phyloP scores from a whole-genome alignment of 1,140 invertebrate genomes.

The Grapholita molesta region DNA sequence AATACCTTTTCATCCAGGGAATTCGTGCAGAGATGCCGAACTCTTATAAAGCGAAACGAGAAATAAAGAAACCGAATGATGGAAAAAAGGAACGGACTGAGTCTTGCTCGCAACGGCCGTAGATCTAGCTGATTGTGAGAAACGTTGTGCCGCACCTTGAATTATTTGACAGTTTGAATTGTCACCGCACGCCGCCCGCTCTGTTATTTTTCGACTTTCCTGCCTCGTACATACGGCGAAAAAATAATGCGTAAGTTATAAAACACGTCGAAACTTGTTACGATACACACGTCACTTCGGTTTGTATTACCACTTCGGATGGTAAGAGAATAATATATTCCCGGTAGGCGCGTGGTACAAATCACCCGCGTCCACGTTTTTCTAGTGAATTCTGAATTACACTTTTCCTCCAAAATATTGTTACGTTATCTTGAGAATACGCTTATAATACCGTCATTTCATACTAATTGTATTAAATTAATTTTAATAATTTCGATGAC shows the following conservation, averaged over 20 bases:
- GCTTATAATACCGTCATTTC: too few species aligned
- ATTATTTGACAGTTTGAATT: constrained; percentile 73
- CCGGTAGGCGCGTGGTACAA: neutral
- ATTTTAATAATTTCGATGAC: constrained; percentile 23
- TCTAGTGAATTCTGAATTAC: neutral
- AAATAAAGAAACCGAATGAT: constrained; percentile 68
- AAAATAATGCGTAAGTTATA: constrained; percentile 49
- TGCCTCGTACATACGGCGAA: constrained; percentile 28
- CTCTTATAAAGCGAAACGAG: constrained; percentile 64
- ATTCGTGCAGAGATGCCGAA: constrained; percentile 64
- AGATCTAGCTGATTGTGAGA: constrained; percentile 73
- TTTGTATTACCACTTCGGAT: constrained; percentile 16
- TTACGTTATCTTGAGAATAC: too few species aligned
- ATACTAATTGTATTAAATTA: too few species aligned
- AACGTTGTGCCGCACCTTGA: constrained; percentile 63
- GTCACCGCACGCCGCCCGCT: constrained; percentile 52
- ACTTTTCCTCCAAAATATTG: neutral
- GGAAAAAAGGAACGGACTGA: constrained; percentile 52
- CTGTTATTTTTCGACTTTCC: constrained; percentile 54
- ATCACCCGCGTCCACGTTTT: neutral
- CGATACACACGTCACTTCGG: neutral
- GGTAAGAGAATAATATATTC: constrained; percentile 18
- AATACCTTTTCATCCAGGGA: constrained; percentile 71
- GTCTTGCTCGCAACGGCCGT: constrained; percentile 51
- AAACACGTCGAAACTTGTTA: constrained; percentile 40